Base-by-base conservation (phyloP, 1,140 invertebrate genomes). In the Dolichoris vasculosae region DNA sequence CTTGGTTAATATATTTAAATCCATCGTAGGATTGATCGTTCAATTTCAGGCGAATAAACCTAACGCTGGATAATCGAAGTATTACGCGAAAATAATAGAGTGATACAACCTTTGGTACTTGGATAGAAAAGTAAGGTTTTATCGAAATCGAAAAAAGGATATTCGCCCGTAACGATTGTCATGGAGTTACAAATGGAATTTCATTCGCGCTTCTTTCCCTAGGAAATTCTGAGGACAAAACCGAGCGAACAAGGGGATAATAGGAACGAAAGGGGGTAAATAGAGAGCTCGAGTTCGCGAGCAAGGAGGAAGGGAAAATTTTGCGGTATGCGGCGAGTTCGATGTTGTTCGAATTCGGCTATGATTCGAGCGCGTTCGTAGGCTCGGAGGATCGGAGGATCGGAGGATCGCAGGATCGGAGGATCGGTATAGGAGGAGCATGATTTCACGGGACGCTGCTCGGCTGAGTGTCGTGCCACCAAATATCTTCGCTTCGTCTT, bases 361-460 rank as follows among this genome's bases (percentile, higher is more conserved):
- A n/a, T 30, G 38, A 23, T 43, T 69, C 40, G 75, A 23, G 48
- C n/a, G 80, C 51, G 43, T 23, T 30, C 67, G 30, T 6, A 9
- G 4, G 20, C 55, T 20, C 51, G 35, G 2, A 73, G 86, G 88
- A 88, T 90, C 88, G 88, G 85, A 59, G 76, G 76, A 78, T 64
- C 35, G 67, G 59, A n/a, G n/a, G n/a, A 2, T 15, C 59, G 20
- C 30, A 73, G 86, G 88, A 88, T 90, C 88, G 88, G 85, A 59
- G 76, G 76, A 78, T 64, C 35, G 67, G 59, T 30, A 46, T 26
- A 11, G 32, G 55, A 77, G 89, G 88, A 82, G 89, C 89, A 90
- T 91, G 90, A 92, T 92, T 92, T 92, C 89, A 92, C 91, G 90
- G 91, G 86, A 92, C 88, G 90, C 83, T 91, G 88, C 88, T 87